Base-by-base conservation (phyloP, 1,140 invertebrate species). In the Thalassaphorura encarpata region DNA sequence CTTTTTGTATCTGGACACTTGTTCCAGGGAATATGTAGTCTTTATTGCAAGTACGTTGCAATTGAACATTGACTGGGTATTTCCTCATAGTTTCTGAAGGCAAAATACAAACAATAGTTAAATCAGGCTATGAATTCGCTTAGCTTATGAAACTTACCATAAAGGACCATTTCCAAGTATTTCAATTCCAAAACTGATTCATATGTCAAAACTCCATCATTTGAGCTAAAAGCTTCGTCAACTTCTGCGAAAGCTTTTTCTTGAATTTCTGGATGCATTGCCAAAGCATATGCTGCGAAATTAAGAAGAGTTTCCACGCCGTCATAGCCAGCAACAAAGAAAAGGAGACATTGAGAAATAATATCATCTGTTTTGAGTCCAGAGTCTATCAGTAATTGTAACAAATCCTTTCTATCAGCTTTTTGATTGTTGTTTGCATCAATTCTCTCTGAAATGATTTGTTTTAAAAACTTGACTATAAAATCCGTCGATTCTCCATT, bases 301-400 rank as follows among this genome's bases (percentile, higher is more conserved):
- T 67, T 52, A 3, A 78, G 60, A 0, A 72, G 57, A 23, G 68
- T 68, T 5, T 71, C 66, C 21, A 45, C 73, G 0, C 77, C 77
- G 29, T 77, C 75, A 50, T 69, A 76, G 36, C 75, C 73, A 28
- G 72, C 72, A 19, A 74, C 5, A 19, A 70, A 42, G 46, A 70
- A 70, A 0, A 70, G 47, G 13, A 69, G 36, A 4, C 56, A 45
- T 41, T 70, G 58, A 41, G 52, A 47, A 13, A 60, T 15, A 15
- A 64, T 56, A 15, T n/a, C 16, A 1, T 48, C 33, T 36, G 11
- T 36, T 36, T n/a, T 11, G 33, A 11, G 33, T 36, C 33, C n/a
- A 11, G 33, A 36, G n/a, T 36, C 43, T 15, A 16, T 33, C 15
- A 2, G 53, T 2, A 23, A 56, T 3, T 53, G 31, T 49, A 1